These are phyloP conservation scores for Neoseiulus cucumeris DNA, from an alignment of 1,140 invertebrate genomes.

Conservation along the genomic window DNA sequence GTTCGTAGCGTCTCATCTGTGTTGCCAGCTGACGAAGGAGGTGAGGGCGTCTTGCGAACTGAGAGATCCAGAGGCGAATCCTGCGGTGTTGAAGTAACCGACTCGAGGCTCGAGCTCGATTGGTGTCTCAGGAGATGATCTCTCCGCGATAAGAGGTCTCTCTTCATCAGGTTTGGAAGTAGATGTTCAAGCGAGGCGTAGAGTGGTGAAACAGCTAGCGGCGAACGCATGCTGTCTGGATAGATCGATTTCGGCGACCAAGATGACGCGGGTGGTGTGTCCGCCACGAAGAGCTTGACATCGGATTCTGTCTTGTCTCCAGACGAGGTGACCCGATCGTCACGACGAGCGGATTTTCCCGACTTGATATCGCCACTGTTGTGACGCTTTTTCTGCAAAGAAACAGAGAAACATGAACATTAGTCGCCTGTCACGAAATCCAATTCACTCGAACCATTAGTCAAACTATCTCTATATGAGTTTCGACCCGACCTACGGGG, in stretches of 20 bases:
- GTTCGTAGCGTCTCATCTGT: slow-evolving; percentile 21
- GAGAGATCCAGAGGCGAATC: slow-evolving; percentile 67
- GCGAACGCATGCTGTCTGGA: background rate
- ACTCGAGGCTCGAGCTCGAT: slow-evolving; percentile 19
- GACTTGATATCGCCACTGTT: background rate
- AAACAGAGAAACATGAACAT: background rate
- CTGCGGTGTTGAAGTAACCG: slow-evolving; percentile 34
- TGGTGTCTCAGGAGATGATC: background rate
- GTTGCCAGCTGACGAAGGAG: slow-evolving; percentile 20
- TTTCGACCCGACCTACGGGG: too few relatives aligned
- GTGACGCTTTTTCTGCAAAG: slow-evolving; percentile 5
- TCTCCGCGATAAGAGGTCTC: background rate
- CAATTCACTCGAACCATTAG: too few relatives aligned
- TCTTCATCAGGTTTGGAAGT: background rate
- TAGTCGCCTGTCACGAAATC: too few relatives aligned
- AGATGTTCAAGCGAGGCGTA: background rate
- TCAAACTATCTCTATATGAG: too few relatives aligned
- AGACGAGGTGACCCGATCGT: background rate
- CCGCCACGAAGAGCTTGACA: background rate
- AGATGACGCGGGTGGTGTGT: background rate
- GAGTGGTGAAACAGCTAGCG: background rate
- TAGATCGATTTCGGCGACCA: slow-evolving; percentile 6
- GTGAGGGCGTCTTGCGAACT: slow-evolving; percentile 33
- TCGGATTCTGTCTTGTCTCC: background rate
- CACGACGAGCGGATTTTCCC: background rate